Conservation (phyloP, 2,797 vertebrate genomes). For the Balearica regulorum region DNA sequence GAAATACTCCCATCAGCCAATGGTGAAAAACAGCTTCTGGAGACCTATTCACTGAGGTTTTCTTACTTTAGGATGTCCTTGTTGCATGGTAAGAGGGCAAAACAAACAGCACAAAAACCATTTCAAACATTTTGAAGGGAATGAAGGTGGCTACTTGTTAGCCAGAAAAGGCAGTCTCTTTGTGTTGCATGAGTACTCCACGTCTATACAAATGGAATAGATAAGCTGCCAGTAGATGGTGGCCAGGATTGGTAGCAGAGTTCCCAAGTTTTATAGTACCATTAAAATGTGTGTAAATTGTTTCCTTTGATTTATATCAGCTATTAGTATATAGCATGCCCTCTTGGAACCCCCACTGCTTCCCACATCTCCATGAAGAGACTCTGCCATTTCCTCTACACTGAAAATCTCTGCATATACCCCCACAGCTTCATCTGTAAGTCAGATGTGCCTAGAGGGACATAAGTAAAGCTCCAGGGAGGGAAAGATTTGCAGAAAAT, state of each 20-base stretch:
- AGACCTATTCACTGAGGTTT: neutral
- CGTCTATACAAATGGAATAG: neutral
- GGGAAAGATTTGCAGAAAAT: neutral
- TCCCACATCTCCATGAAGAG: neutral
- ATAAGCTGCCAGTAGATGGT: neutral
- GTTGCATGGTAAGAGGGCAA: neutral
- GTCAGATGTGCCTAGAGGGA: neutral
- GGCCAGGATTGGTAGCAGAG: neutral
- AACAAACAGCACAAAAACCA: neutral
- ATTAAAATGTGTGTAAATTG: neutral
- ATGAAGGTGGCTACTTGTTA: neutral
- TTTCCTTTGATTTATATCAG: neutral
- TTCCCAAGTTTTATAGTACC: neutral
- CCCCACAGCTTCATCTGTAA: neutral
- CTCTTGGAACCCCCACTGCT: neutral
- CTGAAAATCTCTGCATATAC: neutral
- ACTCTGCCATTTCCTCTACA: neutral
- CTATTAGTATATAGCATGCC: neutral
- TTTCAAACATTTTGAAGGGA: neutral
- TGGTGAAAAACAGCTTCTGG: neutral
- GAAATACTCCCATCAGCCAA: neutral
- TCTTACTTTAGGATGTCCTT: neutral
- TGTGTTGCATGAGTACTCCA: neutral
- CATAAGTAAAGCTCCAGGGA: neutral
- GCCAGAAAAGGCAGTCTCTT: neutral